Evolutionary conservation across 2,888 invertebrate genomes (phyloP).

Genomic region (Heliconius erato): DNA sequence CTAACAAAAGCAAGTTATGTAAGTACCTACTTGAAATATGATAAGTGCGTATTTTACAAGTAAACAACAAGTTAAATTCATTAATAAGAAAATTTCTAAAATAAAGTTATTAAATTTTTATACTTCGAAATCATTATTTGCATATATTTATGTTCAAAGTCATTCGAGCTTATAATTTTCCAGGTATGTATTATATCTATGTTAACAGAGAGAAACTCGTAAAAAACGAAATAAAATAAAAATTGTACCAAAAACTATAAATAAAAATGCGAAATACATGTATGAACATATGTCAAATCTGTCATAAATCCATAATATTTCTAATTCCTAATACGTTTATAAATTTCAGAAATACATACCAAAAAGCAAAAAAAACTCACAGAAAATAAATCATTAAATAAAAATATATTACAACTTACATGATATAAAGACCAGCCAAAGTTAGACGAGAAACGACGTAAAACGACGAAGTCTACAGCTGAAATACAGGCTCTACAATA

Average conservation of each 20-base stretch:
- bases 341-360: not conserved
- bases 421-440: not conserved
- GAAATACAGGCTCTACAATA: conserved; percentile 55
- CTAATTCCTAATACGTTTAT: not conserved
- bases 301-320: not conserved
- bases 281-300: not conserved
- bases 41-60: too few species aligned
- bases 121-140: too few species aligned
- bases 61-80: too few species aligned
- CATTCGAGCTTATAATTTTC: too few species aligned
- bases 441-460: conserved; percentile 12
- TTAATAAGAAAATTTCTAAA: too few species aligned
- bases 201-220: too few species aligned
- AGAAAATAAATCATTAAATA: not conserved
- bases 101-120: too few species aligned
- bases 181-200: too few species aligned
- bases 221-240: not conserved
- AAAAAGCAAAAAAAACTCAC: not conserved
- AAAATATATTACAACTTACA: not conserved
- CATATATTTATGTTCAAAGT: too few species aligned
- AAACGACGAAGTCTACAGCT: conserved; percentile 30
- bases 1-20: too few species aligned
- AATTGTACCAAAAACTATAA: not conserved
- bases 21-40: too few species aligned
- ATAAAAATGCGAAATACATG: not conserved